Base-by-base conservation (phyloP, 2,888 invertebrate genomes). In the Gonocerus acuteangulatus region DNA sequence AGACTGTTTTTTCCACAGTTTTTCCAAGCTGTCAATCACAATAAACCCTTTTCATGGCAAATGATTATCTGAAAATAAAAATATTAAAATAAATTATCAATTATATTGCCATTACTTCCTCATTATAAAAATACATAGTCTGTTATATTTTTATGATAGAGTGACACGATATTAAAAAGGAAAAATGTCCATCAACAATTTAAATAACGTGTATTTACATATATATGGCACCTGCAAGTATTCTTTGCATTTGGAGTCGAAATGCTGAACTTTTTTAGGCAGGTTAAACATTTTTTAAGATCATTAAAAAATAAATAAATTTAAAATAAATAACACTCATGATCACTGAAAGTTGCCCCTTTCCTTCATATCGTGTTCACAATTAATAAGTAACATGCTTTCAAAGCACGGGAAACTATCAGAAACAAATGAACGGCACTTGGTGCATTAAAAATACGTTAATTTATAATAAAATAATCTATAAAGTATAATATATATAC, bases 401-500 rank as follows among this genome's bases (percentile, higher is more conserved):
- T 54, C 54, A 15, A 42, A 54, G 54, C 54, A 7, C 22, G 54
- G 54, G 42, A 15, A 36, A 54, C n/a, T 21, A 34, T 42, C 54
- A 11, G 39, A 54, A 54, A 54, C 21, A 54, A 54, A 54, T 54
- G 42, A 54, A 39, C 54, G 54, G 54, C 54, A 54, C 54, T 54
- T 54, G 54, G 54, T 54, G 54, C 54, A 22, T 39, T 42, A 54
- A 54, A 51, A 54, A 54, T 54, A 54, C 54, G 22, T 54, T 54
- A 54, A 54, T 54, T 36, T 54, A 34, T 54, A 54, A 54, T 42
- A 54, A 54, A 54, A 54, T 54, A 54, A 54, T 54, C 54, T 54
- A 54, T 54, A 54, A 39, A 42, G 54, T 21, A 42, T 51, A 34
- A 34, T 39, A 42, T 54, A 54, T 54, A 42, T 54, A 54, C 54